Conservation (phyloP, 2,888 invertebrate species). For the Scaptomyza cyrtandrae region DNA sequence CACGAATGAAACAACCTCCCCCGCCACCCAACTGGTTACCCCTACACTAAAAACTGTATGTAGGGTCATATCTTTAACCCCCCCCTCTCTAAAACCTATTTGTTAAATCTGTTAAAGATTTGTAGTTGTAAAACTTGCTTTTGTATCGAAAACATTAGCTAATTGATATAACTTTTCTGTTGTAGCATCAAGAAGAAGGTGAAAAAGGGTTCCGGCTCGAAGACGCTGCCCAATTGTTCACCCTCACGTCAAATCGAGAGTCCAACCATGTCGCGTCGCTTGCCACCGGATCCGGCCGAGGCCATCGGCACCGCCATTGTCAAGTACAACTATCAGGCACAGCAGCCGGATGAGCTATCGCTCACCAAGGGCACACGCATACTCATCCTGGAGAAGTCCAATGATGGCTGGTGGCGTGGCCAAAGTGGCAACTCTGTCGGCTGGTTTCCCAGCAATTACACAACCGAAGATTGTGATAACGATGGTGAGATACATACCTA, state of each 20-base stretch:
- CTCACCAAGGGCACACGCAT: constrained; percentile 97
- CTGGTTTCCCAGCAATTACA: constrained; percentile 99
- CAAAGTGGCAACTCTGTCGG: constrained; percentile 88
- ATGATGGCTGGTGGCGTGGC: constrained; percentile 99
- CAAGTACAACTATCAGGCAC: constrained; percentile 97
- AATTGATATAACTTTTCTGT: constrained; percentile 11
- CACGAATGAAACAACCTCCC: constrained; percentile 23
- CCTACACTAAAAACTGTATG: constrained; percentile 15
- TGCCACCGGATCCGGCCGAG: constrained; percentile 93
- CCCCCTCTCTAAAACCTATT: background rate
- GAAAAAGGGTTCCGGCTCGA: constrained; percentile 92
- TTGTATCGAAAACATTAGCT: no score
- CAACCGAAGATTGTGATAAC: constrained; percentile 94
- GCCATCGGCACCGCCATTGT: constrained; percentile 95
- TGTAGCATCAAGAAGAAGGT: constrained; percentile 94
- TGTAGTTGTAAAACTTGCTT: background rate
- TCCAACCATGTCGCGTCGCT: constrained; percentile 89
- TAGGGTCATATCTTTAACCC: constrained; percentile 11
- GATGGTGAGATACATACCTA: constrained; percentile 96
- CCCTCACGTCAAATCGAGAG: constrained; percentile 92
- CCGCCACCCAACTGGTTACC: constrained; percentile 26
- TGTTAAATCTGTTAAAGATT: constrained; percentile 4
- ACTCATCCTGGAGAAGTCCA: constrained; percentile 98
- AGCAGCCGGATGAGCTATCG: constrained; percentile 97
- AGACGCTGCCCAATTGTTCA: constrained; percentile 93